Evolutionary conservation across 2,113 vertebrate genomes (phyloP).

Genomic region (Mirza zaza): DNA sequence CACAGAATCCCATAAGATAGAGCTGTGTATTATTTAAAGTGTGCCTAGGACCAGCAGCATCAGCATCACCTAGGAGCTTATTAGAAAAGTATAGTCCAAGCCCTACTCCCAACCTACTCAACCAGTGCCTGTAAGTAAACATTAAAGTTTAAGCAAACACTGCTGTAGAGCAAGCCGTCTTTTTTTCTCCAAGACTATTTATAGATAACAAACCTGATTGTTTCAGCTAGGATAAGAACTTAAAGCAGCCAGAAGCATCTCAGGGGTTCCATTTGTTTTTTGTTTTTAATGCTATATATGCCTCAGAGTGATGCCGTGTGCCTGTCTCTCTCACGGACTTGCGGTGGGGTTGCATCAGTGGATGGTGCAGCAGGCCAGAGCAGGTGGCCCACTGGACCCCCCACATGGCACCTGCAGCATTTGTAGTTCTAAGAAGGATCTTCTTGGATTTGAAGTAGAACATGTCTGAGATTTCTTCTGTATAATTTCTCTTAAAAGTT

Average conservation of each 20-base stretch:
- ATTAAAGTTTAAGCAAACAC: neutral
- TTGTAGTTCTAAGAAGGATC: neutral
- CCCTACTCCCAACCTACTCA: neutral
- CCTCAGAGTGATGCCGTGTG: neutral
- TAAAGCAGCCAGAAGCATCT: neutral
- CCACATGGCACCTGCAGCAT: neutral
- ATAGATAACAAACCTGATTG: neutral
- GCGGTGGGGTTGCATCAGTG: neutral
- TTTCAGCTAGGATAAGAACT: neutral
- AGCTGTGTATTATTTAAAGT: neutral
- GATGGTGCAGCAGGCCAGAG: neutral
- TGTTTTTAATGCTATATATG: neutral
- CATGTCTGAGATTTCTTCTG: neutral
- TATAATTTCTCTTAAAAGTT: neutral
- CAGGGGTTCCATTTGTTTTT: neutral
- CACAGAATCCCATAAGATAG: neutral
- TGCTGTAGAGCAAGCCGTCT: accelerated
- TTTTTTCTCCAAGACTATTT: neutral
- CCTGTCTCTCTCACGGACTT: neutral
- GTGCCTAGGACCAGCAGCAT: neutral
- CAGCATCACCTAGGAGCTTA: neutral
- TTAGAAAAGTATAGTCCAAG: neutral
- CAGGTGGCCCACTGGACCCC: neutral
- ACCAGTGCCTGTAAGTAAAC: neutral
- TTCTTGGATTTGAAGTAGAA: neutral